These are phyloP conservation scores for Cephus runcator DNA, from an alignment of 2,888 invertebrate genomes.

Conservation along the genomic window DNA sequence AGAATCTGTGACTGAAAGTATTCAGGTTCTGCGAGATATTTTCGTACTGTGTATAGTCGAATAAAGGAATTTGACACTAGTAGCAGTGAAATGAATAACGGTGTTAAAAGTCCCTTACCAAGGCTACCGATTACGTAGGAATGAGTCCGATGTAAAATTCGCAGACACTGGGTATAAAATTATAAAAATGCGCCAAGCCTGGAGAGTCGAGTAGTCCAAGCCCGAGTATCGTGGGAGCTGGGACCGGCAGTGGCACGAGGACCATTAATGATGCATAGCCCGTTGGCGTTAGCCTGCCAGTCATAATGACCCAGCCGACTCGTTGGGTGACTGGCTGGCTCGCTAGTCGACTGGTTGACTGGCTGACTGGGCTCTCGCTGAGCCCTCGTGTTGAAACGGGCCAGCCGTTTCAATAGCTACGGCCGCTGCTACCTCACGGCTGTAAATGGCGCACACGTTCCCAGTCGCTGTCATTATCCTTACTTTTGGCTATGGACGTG, in stretches of 20 bases:
- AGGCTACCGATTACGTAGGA: neutral
- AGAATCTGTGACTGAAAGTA: neutral
- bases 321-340: constrained; percentile 33
- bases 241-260: constrained; percentile 43
- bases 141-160: neutral
- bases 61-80: neutral
- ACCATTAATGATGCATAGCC: constrained; percentile 55
- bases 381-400: constrained; percentile 38
- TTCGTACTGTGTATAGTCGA: neutral
- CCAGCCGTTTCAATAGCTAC: constrained; percentile 33
- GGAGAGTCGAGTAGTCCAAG: neutral
- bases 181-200: constrained; percentile 25
- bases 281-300: constrained; percentile 52
- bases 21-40: neutral
- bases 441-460: constrained; percentile 32
- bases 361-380: constrained; percentile 27
- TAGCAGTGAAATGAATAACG: neutral
- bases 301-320: constrained; percentile 55
- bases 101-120: neutral
- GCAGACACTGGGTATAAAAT: constrained; percentile 25
- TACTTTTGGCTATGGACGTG: constrained; percentile 40
- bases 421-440: constrained; percentile 16
- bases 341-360: constrained; percentile 30
- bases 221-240: constrained; percentile 37
- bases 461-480: constrained; percentile 39